Percentiles rank a stretch among this genome's conserved stretches.
These are phyloP conservation scores for Pelobates cultripes DNA, from an alignment of 2,797 vertebrate genomes.

Conservation along the genomic window DNA sequence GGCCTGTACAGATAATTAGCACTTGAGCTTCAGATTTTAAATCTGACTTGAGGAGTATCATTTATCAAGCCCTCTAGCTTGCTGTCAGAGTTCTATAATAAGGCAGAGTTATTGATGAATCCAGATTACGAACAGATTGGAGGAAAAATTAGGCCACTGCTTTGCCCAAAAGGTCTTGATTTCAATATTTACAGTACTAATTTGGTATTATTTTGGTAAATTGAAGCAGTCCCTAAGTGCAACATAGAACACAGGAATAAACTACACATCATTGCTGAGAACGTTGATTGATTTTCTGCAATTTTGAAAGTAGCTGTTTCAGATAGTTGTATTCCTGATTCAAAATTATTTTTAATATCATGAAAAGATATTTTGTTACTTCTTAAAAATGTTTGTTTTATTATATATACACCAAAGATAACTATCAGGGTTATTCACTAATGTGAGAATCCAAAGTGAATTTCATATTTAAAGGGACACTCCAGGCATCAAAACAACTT, in stretches of 20 bases:
- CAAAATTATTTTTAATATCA: too few species aligned
- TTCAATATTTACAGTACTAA: conserved; percentile 92
- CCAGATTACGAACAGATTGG: conserved; percentile 94
- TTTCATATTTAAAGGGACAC: too few species aligned
- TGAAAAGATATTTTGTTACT: too few species aligned
- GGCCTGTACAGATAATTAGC: conserved; percentile 99
- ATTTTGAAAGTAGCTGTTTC: conserved; percentile 63
- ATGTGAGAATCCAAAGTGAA: too few species aligned
- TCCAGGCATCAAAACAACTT: too few species aligned
- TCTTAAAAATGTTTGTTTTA: too few species aligned
- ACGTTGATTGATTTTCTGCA: conserved; percentile 72
- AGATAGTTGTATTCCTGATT: background rate
- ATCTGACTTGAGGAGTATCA: conserved; percentile 95
- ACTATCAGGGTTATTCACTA: too few species aligned
- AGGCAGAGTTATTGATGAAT: conserved; percentile 95
- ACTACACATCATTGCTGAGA: conserved; percentile 71
- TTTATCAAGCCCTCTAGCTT: conserved; percentile 92
- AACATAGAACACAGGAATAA: conserved; percentile 70
- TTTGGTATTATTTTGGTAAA: conserved; percentile 89
- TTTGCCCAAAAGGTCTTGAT: conserved; percentile 82
- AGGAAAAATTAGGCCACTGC: conserved; percentile 88
- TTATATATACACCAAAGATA: too few species aligned
- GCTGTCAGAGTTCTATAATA: conserved; percentile 95
- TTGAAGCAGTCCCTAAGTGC: conserved; percentile 74
- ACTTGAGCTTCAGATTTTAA: conserved; percentile 99